Conservation (phyloP, 2,888 invertebrate species). For the Pilophorus perplexus region DNA sequence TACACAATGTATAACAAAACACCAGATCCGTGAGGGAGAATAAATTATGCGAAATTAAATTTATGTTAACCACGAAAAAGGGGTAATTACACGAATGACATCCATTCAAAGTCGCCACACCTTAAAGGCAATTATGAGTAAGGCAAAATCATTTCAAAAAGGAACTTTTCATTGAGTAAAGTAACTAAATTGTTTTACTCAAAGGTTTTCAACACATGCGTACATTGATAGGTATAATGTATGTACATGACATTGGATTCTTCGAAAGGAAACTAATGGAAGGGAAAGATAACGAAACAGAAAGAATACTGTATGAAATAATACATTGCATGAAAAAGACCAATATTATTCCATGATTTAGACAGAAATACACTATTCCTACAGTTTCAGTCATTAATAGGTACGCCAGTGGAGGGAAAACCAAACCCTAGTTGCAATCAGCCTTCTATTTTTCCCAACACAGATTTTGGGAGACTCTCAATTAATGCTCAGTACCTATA, state of each 20-base stretch:
- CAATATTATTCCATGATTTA: neutral
- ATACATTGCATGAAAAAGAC: slow-evolving; percentile 3
- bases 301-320: slow-evolving; percentile 13
- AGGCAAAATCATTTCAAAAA: slow-evolving; percentile 48
- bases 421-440: neutral
- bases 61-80: no score
- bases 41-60: neutral
- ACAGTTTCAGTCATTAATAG: slow-evolving; percentile 14
- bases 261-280: neutral
- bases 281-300: neutral
- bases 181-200: slow-evolving; percentile 28
- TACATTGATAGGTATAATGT: neutral
- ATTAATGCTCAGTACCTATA: no score
- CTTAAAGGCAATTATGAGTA: slow-evolving; percentile 48
- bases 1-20: slow-evolving; percentile 19
- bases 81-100: neutral
- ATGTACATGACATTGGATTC: neutral
- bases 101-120: slow-evolving; percentile 15
- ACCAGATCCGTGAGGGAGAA: slow-evolving; percentile 26
- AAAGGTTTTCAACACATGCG: neutral
- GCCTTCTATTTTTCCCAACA: neutral
- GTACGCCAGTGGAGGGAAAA: slow-evolving; percentile 2
- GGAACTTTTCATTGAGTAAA: slow-evolving; percentile 45
- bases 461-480: neutral
- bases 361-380: neutral